Base-by-base conservation (phyloP, 53 echinoderm and acorn worm species). In the Astropecten irregularis region DNA sequence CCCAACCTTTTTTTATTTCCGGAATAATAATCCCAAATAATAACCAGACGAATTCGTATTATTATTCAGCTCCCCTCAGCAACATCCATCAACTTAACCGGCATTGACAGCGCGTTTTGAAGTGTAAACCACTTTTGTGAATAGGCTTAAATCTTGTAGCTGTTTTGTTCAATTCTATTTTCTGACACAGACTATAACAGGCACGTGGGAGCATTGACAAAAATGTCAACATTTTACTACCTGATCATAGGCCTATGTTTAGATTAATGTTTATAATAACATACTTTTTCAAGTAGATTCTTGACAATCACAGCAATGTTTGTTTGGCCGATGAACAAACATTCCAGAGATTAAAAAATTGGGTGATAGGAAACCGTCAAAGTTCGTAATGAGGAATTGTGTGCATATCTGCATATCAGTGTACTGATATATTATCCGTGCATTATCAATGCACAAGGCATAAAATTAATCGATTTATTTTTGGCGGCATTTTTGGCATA, bases 311-410 rank as follows among this genome's bases (percentile, higher is more conserved):
- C 40, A 58, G 39, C 37, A 27, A 54, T 58, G 58, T 76, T 76
- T 37, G 57, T 76, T 58, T 76, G 40, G 39, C 57, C 57, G 56
- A 76, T 15, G 56, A 40, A 39, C 28, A 76, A 56, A 76, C 76
- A 76, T 76, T 55, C 76, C 76, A 50, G 52, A 30, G 51, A 35
- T 71, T 51, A 51, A 34, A 33, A 35, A 71, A 52, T 52, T 11
- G 26, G 52, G 71, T 29, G 71, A 71, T 71, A 52, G 36, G 20
- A 51, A 15, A 48, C 40, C 69, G 14, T 26, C 30, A 23, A 7
- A n/a, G n/a, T n/a, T n/a, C n/a, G n/a, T n/a, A n/a, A n/a, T n/a
- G n/a, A n/a, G n/a, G n/a, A n/a, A n/a, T n/a, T n/a, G n/a, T n/a
- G n/a, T n/a, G n/a, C n/a, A n/a, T n/a, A n/a, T n/a, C n/a, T n/a